Percentiles rank a stretch among this genome's conserved stretches.
These are phyloP conservation scores for Poliocrania exsul DNA, from an alignment of 2,797 vertebrate species.

Conservation along the genomic window DNA sequence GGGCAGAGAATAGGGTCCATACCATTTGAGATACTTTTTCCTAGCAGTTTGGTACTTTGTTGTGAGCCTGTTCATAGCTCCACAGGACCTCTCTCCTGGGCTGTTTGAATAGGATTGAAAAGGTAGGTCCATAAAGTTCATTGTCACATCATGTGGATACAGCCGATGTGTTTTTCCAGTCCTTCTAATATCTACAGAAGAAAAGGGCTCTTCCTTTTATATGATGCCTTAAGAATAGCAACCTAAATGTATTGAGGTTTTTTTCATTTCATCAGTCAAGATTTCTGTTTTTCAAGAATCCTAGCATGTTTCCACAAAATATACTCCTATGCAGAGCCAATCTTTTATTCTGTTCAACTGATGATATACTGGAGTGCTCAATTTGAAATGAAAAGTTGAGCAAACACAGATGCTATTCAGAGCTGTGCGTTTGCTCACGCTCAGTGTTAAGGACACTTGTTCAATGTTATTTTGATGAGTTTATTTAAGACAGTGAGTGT, in stretches of 20 bases:
- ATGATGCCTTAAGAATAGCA: neutral
- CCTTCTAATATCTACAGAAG: neutral
- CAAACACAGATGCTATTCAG: constrained; percentile 21
- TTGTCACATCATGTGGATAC: neutral
- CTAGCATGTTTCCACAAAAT: neutral
- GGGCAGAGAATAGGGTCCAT: fast-evolving
- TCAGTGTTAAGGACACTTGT: neutral
- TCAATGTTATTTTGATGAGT: neutral
- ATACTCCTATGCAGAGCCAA: neutral
- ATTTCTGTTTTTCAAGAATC: neutral
- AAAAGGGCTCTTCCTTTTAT: neutral
- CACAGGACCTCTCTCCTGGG: neutral
- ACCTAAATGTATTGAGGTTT: neutral
- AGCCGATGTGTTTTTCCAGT: neutral
- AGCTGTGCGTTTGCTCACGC: fast-evolving
- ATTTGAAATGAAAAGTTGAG: constrained; percentile 37
- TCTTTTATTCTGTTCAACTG: neutral
- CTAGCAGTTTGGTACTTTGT: neutral
- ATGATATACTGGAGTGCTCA: neutral
- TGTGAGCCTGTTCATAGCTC: fast-evolving
- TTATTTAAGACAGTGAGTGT: constrained; percentile 9
- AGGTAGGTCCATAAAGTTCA: neutral
- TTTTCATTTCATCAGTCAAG: neutral
- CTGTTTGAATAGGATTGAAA: neutral
- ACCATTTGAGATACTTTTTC: neutral